These are phyloP conservation scores for Eupithecia tripunctaria DNA, from an alignment of 2,888 invertebrate species.

Conservation along the genomic window DNA sequence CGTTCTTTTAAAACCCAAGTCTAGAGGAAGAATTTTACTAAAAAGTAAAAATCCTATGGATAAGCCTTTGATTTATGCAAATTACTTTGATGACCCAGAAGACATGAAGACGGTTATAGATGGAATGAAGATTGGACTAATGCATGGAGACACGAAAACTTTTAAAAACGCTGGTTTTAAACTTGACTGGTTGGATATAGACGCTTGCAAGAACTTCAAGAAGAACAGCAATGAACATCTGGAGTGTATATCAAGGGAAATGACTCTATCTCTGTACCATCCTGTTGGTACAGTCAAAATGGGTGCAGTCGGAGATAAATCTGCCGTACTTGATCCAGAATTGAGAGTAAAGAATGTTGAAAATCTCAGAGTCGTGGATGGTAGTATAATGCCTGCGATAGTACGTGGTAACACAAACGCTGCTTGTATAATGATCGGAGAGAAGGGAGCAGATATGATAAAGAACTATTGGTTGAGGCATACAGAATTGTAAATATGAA, in stretches of 20 bases:
- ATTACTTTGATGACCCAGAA: constrained; percentile 84
- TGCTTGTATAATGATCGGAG: constrained; percentile 86
- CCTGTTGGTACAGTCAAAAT: constrained; percentile 87
- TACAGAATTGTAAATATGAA: constrained; percentile 54
- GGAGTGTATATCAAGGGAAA: constrained; percentile 59
- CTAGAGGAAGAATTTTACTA: constrained; percentile 87
- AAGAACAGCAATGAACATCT: constrained; percentile 57
- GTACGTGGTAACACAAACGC: constrained; percentile 86
- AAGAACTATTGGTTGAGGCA: constrained; percentile 80
- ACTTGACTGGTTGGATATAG: constrained; percentile 62
- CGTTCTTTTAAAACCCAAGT: constrained; percentile 87
- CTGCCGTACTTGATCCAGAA: constrained; percentile 84
- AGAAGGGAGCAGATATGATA: constrained; percentile 87
- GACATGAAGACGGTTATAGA: constrained; percentile 74
- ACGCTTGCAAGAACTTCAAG: constrained; percentile 58
- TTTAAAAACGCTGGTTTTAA: constrained; percentile 59
- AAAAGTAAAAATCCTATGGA: constrained; percentile 86
- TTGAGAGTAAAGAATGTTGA: constrained; percentile 81
- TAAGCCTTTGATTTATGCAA: constrained; percentile 86
- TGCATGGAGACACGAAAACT: constrained; percentile 57
- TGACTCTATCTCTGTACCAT: constrained; percentile 86
- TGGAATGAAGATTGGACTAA: constrained; percentile 55
- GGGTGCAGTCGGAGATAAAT: constrained; percentile 78
- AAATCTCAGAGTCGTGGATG: constrained; percentile 86
- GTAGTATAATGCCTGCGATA: constrained; percentile 87